phyloP scores from a whole-genome alignment of 1,140 invertebrate species.

The Leptopilina boulardi region DNA sequence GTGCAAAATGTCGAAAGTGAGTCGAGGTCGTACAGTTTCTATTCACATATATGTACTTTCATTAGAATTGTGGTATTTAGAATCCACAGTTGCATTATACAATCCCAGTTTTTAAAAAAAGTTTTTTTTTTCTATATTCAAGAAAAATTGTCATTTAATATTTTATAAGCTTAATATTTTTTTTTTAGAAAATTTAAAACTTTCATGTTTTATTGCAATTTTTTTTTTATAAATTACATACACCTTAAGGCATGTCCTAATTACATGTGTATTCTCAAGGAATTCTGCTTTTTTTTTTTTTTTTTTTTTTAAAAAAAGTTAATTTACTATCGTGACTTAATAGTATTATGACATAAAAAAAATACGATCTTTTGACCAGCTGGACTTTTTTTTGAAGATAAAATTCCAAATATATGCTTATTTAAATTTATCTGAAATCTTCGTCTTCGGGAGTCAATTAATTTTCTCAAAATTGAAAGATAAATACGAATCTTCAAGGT shows the following conservation, averaged over 20 bases:
- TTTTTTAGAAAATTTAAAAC: too few species aligned
- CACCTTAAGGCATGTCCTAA: too few species aligned
- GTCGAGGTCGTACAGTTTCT: constrained; percentile 62
- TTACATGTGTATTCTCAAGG: too few species aligned
- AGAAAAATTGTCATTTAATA: neutral
- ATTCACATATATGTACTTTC: constrained; percentile 59
- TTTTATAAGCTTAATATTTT: too few species aligned
- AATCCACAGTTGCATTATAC: constrained; percentile 44
- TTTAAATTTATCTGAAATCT: neutral
- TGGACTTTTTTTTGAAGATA: neutral
- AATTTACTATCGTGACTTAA: neutral
- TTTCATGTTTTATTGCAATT: neutral
- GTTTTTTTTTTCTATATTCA: neutral
- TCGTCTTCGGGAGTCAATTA: neutral
- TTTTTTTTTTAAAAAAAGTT: too few species aligned
- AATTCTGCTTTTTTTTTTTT: too few species aligned
- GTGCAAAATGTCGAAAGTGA: constrained; percentile 60
- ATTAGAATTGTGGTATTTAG: constrained; percentile 50
- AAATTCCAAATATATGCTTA: neutral
- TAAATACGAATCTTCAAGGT: neutral
- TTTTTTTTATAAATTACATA: too few species aligned
- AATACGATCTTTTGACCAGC: neutral
- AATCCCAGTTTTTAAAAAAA: neutral
- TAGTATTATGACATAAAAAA: neutral
- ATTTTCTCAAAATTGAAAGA: neutral